These are phyloP conservation scores for Eilema depressum DNA, from an alignment of 2,888 invertebrate genomes.

Conservation along the genomic window DNA sequence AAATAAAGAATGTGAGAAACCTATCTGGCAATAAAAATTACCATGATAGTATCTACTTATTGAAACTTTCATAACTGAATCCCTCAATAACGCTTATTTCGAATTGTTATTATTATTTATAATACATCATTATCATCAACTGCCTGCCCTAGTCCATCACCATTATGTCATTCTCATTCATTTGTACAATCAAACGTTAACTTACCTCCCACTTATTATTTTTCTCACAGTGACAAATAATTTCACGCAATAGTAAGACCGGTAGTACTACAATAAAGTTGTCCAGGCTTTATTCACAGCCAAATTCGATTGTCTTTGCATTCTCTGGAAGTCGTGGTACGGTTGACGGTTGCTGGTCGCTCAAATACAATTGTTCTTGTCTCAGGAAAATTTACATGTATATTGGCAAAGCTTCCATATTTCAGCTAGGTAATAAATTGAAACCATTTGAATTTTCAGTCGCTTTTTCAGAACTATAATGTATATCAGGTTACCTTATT, in stretches of 20 bases:
- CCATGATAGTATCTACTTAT: too few species aligned
- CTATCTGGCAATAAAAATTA: too few species aligned
- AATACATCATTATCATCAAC: too few species aligned
- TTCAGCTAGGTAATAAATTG: constrained; percentile 13
- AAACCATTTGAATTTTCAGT: constrained; percentile 6
- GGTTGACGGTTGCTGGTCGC: constrained; percentile 18
- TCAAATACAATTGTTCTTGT: constrained; percentile 61
- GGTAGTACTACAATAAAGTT: background rate
- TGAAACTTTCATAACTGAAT: too few species aligned
- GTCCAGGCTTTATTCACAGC: constrained; percentile 9
- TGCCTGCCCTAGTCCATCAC: too few species aligned
- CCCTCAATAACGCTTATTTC: too few species aligned
- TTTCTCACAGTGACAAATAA: too few species aligned
- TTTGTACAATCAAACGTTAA: background rate
- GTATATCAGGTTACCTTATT: too few species aligned
- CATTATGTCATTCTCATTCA: too few species aligned
- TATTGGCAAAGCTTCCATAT: constrained; percentile 50
- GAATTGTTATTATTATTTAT: too few species aligned
- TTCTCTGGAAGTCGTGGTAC: constrained; percentile 17
- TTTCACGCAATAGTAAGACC: constrained; percentile 5
- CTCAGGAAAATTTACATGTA: constrained; percentile 64
- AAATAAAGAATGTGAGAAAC: too few species aligned
- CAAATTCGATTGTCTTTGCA: constrained; percentile 41
- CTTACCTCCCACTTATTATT: too few species aligned
- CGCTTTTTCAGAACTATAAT: background rate